These are phyloP conservation scores for Tringa solitaria DNA, from an alignment of 2,113 vertebrate genomes.

Conservation along the genomic window DNA sequence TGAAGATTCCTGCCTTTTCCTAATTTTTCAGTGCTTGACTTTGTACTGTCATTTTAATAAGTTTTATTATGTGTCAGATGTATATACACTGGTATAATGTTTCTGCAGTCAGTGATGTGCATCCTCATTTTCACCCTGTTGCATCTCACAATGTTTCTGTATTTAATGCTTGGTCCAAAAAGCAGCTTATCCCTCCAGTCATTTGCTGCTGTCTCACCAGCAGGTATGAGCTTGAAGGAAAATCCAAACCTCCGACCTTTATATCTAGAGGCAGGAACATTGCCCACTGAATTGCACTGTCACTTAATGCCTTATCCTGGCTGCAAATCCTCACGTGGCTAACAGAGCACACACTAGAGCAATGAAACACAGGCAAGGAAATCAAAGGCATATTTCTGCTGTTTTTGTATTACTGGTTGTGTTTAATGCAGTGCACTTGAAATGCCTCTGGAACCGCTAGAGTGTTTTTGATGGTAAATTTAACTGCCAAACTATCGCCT, in stretches of 20 bases:
- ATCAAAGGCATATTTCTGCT: constrained; percentile 40
- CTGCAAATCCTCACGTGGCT: constrained; percentile 24
- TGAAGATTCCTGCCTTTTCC: constrained; percentile 31
- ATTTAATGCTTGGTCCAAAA: constrained; percentile 21
- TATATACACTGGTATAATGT: background rate
- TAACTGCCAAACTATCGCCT: constrained; percentile 35
- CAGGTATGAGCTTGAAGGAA: constrained; percentile 5
- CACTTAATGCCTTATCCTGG: constrained; percentile 7
- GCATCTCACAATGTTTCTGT: background rate
- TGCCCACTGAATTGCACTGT: constrained; percentile 1
- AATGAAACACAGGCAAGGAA: constrained; percentile 42
- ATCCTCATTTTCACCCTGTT: constrained; percentile 27
- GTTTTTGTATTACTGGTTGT: constrained; percentile 44
- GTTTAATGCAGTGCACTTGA: constrained; percentile 53
- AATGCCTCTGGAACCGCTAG: constrained; percentile 32
- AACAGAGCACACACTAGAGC: background rate
- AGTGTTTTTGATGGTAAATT: constrained; percentile 40
- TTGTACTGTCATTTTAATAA: constrained; percentile 52
- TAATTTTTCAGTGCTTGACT: constrained; percentile 43
- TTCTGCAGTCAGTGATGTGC: background rate
- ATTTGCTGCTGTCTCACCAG: background rate
- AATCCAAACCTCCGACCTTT: background rate
- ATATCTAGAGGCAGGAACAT: constrained; percentile 4
- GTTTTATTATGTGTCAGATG: constrained; percentile 17
- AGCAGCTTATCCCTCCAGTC: background rate